Evolutionary conservation across 1,140 invertebrate species (phyloP).

Genomic region (Cheumatopsyche charites): DNA sequence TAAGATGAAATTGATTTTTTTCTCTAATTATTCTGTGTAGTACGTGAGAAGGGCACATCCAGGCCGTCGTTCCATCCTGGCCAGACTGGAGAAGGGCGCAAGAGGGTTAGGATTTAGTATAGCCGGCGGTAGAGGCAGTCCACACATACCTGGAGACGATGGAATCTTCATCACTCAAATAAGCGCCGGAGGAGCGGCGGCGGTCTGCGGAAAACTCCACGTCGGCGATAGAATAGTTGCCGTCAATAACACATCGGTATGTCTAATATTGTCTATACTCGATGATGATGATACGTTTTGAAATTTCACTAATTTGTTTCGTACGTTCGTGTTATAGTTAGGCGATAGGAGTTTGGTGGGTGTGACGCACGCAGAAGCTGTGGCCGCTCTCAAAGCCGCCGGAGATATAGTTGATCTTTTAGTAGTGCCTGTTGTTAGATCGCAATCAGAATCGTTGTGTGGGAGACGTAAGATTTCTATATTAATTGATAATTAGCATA

Average conservation of each 20-base stretch:
- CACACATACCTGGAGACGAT: constrained; percentile 95
- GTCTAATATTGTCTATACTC: not conserved
- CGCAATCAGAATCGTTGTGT: constrained; percentile 38
- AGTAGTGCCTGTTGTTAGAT: constrained; percentile 62
- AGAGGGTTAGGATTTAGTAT: constrained; percentile 93
- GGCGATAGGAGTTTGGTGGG: constrained; percentile 89
- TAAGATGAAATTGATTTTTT: not conserved
- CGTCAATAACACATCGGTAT: constrained; percentile 83
- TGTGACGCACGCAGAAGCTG: constrained; percentile 97
- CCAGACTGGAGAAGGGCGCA: constrained; percentile 76
- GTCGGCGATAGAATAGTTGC: constrained; percentile 95
- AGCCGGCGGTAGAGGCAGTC: constrained; percentile 95
- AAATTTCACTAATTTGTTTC: not conserved
- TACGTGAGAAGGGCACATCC: constrained; percentile 57
- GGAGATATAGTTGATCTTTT: constrained; percentile 89
- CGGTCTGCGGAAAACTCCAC: constrained; percentile 87
- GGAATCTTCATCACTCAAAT: constrained; percentile 99
- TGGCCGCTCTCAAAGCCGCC: constrained; percentile 91
- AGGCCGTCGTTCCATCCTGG: constrained; percentile 55
- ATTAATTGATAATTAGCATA: not conserved
- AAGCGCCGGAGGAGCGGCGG: constrained; percentile 95
- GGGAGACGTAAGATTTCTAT: constrained; percentile 44
- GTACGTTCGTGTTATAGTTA: constrained; percentile 64
- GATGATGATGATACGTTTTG: no score
- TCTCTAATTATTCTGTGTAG: constrained; percentile 47